Evolutionary conservation across 2,888 invertebrate genomes (phyloP), one percentile per base, ranked within the genome.

Genomic region (Leptarthrus brevirostris): DNA sequence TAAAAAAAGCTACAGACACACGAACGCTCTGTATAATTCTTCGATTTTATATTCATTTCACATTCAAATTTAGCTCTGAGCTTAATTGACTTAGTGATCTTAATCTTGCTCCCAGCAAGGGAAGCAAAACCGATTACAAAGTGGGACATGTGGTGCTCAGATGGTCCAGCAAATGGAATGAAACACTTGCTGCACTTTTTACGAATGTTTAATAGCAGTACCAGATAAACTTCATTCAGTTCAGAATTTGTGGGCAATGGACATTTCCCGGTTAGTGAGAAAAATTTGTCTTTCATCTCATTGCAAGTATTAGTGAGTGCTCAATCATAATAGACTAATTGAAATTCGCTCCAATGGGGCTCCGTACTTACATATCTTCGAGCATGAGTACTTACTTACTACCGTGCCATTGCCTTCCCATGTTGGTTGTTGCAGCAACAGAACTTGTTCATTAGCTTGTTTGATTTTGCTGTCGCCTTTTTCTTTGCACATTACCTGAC

Each of bases 31-130:
- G n/a, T 47, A 16, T 47, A 47, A 47, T 47, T 47, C 47, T 66
- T 47, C 16, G 66, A 66, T 66, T 66, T 44, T 47, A 44, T 66
- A 49, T 66, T 66, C 49, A 49, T 44, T 66, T 49, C 66, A 66
- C 66, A 66, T 66, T 66, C 66, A 66, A 66, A 66, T 66, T 66
- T 66, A 66, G 24, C 66, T 66, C 30, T 5, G 18, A 66, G 66
- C 44, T 66, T 66, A 66, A 66, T 66, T 66, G 66, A 61, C 66
- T 66, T 12, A 47, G 34, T 36, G 61, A 66, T 66, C 66, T 66
- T 66, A 47, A 66, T 66, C 66, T 47, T n/a, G n/a, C n/a, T n/a
- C n/a, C n/a, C 66, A 26, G 26, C 49, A 66, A 66, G 47, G 47
- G 47, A 47, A 47, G 47, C 47, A 47, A 47, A 47, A 47, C 47